Conservation (phyloP, 1,140 invertebrate species). For the Steinernema khuongi region DNA sequence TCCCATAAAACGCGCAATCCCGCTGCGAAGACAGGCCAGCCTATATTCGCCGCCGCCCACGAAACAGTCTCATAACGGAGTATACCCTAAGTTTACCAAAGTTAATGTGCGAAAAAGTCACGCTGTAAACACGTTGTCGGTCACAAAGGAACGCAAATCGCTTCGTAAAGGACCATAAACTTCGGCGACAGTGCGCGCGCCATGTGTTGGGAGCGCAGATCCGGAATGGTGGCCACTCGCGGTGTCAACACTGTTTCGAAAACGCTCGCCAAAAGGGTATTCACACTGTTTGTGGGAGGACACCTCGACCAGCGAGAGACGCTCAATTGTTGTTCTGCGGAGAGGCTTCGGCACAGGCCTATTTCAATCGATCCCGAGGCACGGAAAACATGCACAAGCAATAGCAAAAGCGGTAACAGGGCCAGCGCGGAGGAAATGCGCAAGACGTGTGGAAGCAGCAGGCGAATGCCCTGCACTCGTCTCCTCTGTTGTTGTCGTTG, state of each 20-base stretch:
- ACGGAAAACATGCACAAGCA: background rate
- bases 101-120: background rate
- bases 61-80: background rate
- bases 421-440: too few relatives aligned
- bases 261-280: background rate
- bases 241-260: background rate
- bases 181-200: too few relatives aligned
- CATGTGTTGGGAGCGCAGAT: background rate
- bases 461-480: background rate
- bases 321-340: background rate
- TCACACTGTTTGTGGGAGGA: background rate
- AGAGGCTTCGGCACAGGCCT: background rate
- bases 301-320: background rate
- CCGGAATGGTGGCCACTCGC: background rate
- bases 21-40: background rate
- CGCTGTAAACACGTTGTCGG: background rate
- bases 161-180: too few relatives aligned
- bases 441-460: too few relatives aligned
- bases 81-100: background rate
- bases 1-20: background rate
- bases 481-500: background rate
- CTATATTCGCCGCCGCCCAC: background rate
- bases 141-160: background rate
- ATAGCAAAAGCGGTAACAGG: conserved; percentile 7
- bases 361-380: background rate